Conservation (phyloP, 2,113 vertebrate genomes). For the Lethenteron reissneri region DNA sequence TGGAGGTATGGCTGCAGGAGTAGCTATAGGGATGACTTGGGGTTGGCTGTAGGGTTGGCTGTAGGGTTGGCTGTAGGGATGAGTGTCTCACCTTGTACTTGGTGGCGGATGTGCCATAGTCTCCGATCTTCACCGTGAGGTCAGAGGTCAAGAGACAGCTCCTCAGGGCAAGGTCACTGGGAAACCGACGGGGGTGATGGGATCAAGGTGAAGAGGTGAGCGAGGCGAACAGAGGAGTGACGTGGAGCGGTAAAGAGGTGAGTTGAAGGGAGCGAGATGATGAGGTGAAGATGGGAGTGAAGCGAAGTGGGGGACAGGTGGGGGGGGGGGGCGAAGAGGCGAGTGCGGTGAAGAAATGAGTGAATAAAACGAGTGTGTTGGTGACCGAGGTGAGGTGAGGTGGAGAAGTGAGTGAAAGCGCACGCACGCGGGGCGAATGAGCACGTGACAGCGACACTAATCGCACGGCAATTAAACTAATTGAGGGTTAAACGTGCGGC, state of each 20-base stretch:
- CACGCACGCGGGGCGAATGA: too few species aligned
- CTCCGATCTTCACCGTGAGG: slow-evolving; percentile 73
- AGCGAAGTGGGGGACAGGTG: not conserved
- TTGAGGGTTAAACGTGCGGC: too few species aligned
- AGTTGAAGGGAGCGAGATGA: not conserved
- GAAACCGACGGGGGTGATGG: not conserved
- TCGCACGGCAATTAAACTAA: too few species aligned
- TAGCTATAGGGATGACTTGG: too few species aligned
- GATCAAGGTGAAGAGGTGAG: not conserved
- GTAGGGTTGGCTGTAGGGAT: too few species aligned
- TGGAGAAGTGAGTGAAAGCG: too few species aligned
- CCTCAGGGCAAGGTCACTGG: slow-evolving; percentile 71
- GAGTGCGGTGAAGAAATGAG: too few species aligned
- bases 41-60: too few species aligned
- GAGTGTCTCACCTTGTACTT: slow-evolving; percentile 58
- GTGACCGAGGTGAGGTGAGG: too few species aligned
- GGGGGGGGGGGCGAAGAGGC: not conserved
- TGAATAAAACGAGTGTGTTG: too few species aligned
- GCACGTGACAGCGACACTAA: too few species aligned
- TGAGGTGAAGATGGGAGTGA: not conserved
- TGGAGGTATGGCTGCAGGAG: too few species aligned
- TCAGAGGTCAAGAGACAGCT: slow-evolving; percentile 68
- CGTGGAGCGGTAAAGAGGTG: not conserved
- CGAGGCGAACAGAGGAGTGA: not conserved
- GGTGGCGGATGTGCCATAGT: slow-evolving; percentile 68